These are phyloP conservation scores for Meriones psammophilus DNA, from an alignment of 2,797 vertebrate species.

Conservation along the genomic window DNA sequence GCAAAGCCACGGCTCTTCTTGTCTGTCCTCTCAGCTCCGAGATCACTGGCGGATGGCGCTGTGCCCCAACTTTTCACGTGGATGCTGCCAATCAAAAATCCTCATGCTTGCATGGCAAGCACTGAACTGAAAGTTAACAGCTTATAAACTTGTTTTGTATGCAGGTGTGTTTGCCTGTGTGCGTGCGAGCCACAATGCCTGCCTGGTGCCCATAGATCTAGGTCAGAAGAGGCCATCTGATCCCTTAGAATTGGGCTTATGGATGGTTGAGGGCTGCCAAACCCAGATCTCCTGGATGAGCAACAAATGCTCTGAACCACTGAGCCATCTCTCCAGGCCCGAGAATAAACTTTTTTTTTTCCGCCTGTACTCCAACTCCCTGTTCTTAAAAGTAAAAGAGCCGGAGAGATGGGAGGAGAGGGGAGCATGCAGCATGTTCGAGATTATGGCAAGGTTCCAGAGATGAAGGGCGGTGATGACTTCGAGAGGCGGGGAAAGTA, in stretches of 20 bases:
- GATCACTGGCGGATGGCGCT: background rate
- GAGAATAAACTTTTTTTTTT: background rate
- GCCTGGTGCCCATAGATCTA: background rate
- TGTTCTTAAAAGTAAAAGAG: background rate
- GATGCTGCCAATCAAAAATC: background rate
- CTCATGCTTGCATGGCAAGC: no score
- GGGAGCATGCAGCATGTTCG: background rate
- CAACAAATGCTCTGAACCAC: background rate
- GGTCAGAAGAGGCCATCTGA: background rate
- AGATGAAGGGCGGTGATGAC: background rate
- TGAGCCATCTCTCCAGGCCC: background rate
- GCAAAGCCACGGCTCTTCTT: background rate
- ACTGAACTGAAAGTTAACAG: background rate
- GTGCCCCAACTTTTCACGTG: background rate
- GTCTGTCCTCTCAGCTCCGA: background rate
- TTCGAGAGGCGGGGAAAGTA: background rate
- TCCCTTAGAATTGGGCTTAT: background rate
- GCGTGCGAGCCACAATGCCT: no score
- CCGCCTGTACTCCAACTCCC: background rate
- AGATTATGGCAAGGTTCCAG: background rate
- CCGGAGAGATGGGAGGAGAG: background rate
- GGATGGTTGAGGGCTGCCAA: background rate
- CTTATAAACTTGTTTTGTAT: background rate
- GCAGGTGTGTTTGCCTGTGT: background rate
- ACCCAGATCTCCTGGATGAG: background rate